Evolutionary conservation across 2,888 invertebrate species (phyloP).

Genomic region (Metacarcinus magister): DNA sequence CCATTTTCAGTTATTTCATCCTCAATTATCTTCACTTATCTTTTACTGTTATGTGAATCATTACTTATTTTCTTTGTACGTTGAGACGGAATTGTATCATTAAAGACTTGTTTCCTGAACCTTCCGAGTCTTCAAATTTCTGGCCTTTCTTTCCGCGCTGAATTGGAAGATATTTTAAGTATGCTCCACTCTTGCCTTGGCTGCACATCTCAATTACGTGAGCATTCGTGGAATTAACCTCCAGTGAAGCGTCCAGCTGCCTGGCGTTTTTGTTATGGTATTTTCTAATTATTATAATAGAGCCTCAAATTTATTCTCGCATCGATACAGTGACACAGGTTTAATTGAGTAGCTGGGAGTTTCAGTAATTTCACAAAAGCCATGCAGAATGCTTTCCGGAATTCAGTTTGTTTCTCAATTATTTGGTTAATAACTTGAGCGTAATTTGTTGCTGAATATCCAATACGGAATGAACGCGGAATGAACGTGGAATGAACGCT

Average conservation of each 20-base stretch:
- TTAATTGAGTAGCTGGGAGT: background rate
- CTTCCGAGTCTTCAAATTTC: background rate
- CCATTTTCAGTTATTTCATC: background rate
- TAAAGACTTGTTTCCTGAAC: background rate
- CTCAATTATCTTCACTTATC: background rate
- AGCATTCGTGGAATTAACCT: background rate
- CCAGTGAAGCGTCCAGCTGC: conserved; percentile 26
- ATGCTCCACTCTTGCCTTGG: conserved; percentile 26
- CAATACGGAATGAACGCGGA: background rate
- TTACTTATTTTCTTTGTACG: background rate
- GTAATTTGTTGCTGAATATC: background rate
- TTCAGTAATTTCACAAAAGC: conserved; percentile 26
- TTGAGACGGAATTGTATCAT: background rate
- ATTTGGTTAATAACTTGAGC: conserved; percentile 14
- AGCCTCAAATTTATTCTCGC: conserved; percentile 1
- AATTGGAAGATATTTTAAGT: background rate
- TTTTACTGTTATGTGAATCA: background rate
- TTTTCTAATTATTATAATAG: conserved; percentile 13
- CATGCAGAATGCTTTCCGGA: background rate
- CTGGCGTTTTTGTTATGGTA: conserved; percentile 26
- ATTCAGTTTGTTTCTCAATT: conserved; percentile 26
- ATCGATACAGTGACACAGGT: background rate
- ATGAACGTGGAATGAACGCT: background rate
- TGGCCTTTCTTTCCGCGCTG: background rate
- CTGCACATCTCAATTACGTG: conserved; percentile 26